Evolutionary conservation across 2,888 invertebrate species (phyloP).

Genomic region (Leucophenga montana): DNA sequence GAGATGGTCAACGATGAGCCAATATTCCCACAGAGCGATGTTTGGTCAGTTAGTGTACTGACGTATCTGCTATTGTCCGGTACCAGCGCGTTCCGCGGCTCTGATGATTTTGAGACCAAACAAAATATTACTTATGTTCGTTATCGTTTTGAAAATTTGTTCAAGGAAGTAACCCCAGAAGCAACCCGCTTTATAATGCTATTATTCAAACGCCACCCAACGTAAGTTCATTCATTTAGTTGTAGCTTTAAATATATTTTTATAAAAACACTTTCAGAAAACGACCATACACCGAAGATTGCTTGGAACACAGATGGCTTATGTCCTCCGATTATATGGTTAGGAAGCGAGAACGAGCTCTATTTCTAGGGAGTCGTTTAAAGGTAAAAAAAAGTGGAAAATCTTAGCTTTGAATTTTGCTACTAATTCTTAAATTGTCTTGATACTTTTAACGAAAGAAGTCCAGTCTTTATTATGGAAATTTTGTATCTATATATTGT

Average conservation of each 20-base stretch:
- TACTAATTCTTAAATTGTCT: not conserved
- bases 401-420: too few species aligned
- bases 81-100: slow-evolving; percentile 90
- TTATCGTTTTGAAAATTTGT: slow-evolving; percentile 94
- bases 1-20: slow-evolving; percentile 91
- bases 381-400: slow-evolving; percentile 75
- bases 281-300: slow-evolving; percentile 94
- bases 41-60: slow-evolving; percentile 96
- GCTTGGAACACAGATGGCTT: slow-evolving; percentile 96
- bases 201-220: slow-evolving; percentile 93
- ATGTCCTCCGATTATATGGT: slow-evolving; percentile 93
- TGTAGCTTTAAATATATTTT: not conserved
- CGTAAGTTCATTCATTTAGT: slow-evolving; percentile 76
- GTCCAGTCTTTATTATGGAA: too few species aligned
- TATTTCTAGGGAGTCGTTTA: slow-evolving; percentile 87
- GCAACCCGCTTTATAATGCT: slow-evolving; percentile 95
- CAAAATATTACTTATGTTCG: slow-evolving; percentile 94
- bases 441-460: too few species aligned
- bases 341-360: slow-evolving; percentile 89
- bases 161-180: slow-evolving; percentile 94
- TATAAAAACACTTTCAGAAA: slow-evolving; percentile 79
- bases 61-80: slow-evolving; percentile 95
- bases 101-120: slow-evolving; percentile 86
- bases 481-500: too few species aligned
- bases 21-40: slow-evolving; percentile 91